phyloP scores from a whole-genome alignment of 1,140 invertebrate species.

The Homarus americanus region DNA sequence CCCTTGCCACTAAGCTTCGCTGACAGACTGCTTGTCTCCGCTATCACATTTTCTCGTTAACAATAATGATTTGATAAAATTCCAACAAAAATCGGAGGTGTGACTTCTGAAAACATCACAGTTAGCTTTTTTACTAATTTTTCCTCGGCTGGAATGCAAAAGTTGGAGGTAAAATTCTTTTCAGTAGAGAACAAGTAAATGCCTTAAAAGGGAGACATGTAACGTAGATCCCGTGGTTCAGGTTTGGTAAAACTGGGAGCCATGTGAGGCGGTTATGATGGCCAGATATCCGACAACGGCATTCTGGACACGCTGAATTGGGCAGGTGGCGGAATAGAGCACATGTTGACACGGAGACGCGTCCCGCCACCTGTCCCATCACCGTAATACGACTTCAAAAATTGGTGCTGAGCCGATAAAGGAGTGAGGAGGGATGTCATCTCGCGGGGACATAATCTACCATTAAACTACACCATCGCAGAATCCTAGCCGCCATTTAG shows the following conservation, averaged over 20 bases:
- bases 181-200: no score
- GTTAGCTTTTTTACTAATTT: no score
- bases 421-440: background rate
- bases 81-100: no score
- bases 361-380: slow-evolving; percentile 18
- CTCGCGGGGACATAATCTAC: background rate
- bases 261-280: slow-evolving; percentile 1
- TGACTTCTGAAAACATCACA: no score
- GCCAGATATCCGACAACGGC: slow-evolving; percentile 20
- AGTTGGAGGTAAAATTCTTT: no score
- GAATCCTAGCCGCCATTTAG: background rate
- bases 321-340: slow-evolving; percentile 10
- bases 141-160: no score
- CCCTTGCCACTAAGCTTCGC: background rate
- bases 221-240: no score
- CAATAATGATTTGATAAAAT: no score
- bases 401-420: background rate
- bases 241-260: background rate
- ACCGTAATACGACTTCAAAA: background rate
- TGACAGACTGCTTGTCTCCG: no score
- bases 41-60: no score
- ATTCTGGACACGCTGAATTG: slow-evolving; percentile 17
- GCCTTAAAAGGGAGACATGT: no score
- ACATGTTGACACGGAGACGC: slow-evolving; percentile 17
- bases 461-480: background rate